Conservation (phyloP, 1,140 invertebrate genomes). For the Oppia nitens region DNA sequence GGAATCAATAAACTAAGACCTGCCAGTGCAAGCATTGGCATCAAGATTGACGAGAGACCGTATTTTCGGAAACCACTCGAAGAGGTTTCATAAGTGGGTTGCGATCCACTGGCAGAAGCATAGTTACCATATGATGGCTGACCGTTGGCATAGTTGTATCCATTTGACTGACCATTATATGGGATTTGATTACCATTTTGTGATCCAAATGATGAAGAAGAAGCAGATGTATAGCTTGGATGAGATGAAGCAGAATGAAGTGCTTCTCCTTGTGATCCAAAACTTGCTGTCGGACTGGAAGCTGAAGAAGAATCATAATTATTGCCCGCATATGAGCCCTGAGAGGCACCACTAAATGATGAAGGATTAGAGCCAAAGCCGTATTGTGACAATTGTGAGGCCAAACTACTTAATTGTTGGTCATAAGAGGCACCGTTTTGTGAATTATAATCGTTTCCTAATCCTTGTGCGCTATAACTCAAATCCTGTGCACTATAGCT, state of each 20-base stretch:
- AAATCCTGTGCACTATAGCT: slow-evolving; percentile 16
- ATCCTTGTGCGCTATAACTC: slow-evolving; percentile 6
- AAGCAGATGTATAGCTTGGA: neutral
- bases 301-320: neutral
- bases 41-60: slow-evolving; percentile 22
- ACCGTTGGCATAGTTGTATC: neutral
- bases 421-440: slow-evolving; percentile 10
- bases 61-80: slow-evolving; percentile 17
- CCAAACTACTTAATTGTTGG: slow-evolving; percentile 15
- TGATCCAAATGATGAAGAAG: neutral
- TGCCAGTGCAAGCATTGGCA: slow-evolving; percentile 24
- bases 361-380: neutral
- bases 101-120: slow-evolving; percentile 1
- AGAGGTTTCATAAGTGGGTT: slow-evolving; percentile 14
- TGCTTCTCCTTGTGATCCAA: slow-evolving; percentile 10
- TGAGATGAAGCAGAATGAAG: neutral
- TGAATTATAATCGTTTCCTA: neutral
- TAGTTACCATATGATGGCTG: slow-evolving; percentile 4
- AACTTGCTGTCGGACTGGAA: neutral
- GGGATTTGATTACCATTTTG: neutral
- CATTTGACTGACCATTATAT: neutral
- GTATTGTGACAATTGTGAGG: slow-evolving; percentile 13
- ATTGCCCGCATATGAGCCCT: neutral
- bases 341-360: neutral
- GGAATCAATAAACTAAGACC: slow-evolving; percentile 23